These are phyloP conservation scores for Pyrrhia umbra DNA, from an alignment of 2,888 invertebrate species.

Conservation along the genomic window DNA sequence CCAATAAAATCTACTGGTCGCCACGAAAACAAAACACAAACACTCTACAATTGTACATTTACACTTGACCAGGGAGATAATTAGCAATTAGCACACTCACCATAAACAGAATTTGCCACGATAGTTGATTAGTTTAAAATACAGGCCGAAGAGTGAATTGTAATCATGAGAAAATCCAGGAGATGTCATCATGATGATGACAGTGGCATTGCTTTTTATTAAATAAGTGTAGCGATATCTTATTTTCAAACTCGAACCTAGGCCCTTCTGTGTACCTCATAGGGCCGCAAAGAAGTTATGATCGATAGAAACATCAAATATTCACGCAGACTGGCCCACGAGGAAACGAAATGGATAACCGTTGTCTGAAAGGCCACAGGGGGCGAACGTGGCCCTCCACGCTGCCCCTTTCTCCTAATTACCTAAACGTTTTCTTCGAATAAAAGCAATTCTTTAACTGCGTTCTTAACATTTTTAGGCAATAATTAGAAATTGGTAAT, in stretches of 20 bases:
- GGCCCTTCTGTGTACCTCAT: constrained; percentile 55
- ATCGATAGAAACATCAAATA: constrained; percentile 89
- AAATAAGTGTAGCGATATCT: background rate
- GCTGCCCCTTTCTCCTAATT: constrained; percentile 77
- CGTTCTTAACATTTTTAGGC: constrained; percentile 51
- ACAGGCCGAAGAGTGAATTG: too few species aligned
- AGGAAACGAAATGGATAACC: constrained; percentile 85
- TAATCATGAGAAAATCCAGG: too few species aligned
- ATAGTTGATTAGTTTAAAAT: too few species aligned
- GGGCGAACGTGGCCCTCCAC: constrained; percentile 73
- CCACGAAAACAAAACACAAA: too few species aligned
- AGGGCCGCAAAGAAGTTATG: constrained; percentile 85
- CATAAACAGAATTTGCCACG: too few species aligned
- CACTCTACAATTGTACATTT: too few species aligned
- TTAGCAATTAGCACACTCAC: too few species aligned
- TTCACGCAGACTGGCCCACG: constrained; percentile 81
- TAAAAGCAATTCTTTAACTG: constrained; percentile 62
- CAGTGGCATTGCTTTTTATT: background rate
- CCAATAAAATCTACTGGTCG: too few species aligned
- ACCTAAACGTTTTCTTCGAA: constrained; percentile 72
- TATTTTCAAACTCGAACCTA: constrained; percentile 24
- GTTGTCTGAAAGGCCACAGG: constrained; percentile 85
- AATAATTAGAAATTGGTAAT: constrained; percentile 51
- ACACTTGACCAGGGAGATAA: too few species aligned
- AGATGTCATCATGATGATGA: too few species aligned